phyloP scores from a whole-genome alignment of 2,797 vertebrate species.

The Acomys russatus region DNA sequence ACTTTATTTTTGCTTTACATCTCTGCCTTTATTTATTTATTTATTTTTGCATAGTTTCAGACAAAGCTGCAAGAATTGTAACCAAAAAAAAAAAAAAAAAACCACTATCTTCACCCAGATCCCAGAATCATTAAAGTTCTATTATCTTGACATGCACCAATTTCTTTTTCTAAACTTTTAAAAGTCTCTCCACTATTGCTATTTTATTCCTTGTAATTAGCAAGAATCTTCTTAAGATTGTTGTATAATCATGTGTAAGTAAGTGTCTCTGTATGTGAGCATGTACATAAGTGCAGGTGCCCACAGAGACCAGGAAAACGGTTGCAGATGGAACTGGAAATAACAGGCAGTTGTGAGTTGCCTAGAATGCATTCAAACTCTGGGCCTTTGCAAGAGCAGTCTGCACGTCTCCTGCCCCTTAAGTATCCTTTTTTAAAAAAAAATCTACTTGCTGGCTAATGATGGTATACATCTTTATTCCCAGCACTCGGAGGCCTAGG shows the following conservation, averaged over 20 bases:
- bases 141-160: not conserved
- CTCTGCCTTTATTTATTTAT: not conserved
- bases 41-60: constrained; percentile 7
- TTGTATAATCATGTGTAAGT: not conserved
- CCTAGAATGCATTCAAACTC: not conserved
- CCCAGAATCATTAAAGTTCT: not conserved
- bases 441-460: not conserved
- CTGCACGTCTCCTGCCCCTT: not conserved
- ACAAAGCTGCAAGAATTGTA: not conserved
- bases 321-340: not conserved
- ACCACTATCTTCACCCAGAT: not conserved
- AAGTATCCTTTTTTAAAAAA: not conserved
- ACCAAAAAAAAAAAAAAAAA: not conserved
- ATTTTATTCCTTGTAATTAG: not conserved
- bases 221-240: not conserved
- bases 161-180: not conserved
- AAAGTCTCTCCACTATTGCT: not conserved
- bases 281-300: not conserved
- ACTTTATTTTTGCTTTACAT: not conserved
- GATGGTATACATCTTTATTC: not conserved
- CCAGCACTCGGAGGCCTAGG: not conserved
- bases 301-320: not conserved
- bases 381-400: not conserved
- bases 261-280: not conserved
- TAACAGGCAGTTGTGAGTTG: not conserved